Conservation (phyloP, 1,140 invertebrate species). For the Coenobita brevimanus region DNA sequence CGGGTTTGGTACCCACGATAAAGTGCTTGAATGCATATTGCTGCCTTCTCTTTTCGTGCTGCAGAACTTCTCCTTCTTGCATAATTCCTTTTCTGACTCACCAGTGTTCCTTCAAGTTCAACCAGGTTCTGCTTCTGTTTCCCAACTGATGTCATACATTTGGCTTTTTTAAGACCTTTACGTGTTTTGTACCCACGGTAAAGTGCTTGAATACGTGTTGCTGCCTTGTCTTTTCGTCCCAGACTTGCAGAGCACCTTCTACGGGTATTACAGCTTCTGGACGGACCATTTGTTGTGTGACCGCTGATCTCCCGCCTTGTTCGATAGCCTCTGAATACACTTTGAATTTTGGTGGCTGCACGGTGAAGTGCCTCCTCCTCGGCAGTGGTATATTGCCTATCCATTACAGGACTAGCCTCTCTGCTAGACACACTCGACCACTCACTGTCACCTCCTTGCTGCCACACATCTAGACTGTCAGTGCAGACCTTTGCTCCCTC, state of each 20-base stretch:
- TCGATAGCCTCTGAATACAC: not conserved
- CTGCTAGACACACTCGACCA: not conserved
- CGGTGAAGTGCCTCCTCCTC: not conserved
- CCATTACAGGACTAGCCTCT: not conserved
- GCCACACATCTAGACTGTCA: no score
- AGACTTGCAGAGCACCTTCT: not conserved
- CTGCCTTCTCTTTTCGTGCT: no score
- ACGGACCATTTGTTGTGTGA: conserved; percentile 1
- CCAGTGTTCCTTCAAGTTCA: not conserved
- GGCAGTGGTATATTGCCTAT: not conserved
- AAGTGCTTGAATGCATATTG: conserved; percentile 1
- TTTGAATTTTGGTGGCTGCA: conserved; percentile 27
- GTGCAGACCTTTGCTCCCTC: not conserved
- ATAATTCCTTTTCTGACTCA: not conserved
- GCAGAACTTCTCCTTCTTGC: no score
- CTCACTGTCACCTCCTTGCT: not conserved
- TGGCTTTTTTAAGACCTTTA: not conserved
- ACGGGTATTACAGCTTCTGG: not conserved
- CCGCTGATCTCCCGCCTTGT: not conserved
- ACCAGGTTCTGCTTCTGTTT: not conserved
- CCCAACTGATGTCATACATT: no score
- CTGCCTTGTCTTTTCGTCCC: not conserved
- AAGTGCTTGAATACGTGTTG: not conserved
- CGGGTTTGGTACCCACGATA: conserved; percentile 13
- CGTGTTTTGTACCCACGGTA: conserved; percentile 10